Percentiles rank a stretch among this genome's conserved stretches.
phyloP scores from a whole-genome alignment of 1,140 invertebrate species.

The Oedothorax gibbosus region DNA sequence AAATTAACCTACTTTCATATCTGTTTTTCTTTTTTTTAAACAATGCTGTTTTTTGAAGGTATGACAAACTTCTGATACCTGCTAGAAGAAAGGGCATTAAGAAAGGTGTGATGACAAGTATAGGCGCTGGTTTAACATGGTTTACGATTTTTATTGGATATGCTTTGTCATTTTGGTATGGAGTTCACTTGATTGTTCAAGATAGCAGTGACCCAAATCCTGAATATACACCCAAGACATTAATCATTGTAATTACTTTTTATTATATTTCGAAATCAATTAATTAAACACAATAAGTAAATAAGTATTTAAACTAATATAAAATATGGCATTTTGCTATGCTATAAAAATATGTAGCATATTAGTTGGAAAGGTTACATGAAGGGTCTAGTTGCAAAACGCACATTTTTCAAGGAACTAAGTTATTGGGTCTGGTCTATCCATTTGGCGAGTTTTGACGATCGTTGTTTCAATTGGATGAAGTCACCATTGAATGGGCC shows the following conservation, averaged over 20 bases:
- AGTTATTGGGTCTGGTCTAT: too few species aligned
- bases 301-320: too few species aligned
- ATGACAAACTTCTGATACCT: conserved; percentile 73
- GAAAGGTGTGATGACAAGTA: conserved; percentile 77
- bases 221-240: conserved; percentile 32
- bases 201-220: conserved; percentile 3
- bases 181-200: conserved; percentile 73
- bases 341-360: too few species aligned
- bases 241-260: conserved; percentile 49
- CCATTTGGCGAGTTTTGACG: too few species aligned
- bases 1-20: background rate
- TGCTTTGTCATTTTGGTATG: conserved; percentile 87
- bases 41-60: conserved; percentile 67
- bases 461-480: too few species aligned
- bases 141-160: conserved; percentile 82
- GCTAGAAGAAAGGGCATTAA: conserved; percentile 78
- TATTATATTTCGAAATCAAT: background rate
- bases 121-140: conserved; percentile 75
- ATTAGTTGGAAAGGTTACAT: too few species aligned
- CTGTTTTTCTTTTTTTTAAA: background rate
- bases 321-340: too few species aligned
- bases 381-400: too few species aligned
- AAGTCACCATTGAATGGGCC: too few species aligned
- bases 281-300: background rate
- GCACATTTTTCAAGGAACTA: too few species aligned